A percentile compares a stretch with the other conserved stretches of the same genome.
phyloP scores from a whole-genome alignment of 2,888 invertebrate species.

The Troides oblongomaculatus region DNA sequence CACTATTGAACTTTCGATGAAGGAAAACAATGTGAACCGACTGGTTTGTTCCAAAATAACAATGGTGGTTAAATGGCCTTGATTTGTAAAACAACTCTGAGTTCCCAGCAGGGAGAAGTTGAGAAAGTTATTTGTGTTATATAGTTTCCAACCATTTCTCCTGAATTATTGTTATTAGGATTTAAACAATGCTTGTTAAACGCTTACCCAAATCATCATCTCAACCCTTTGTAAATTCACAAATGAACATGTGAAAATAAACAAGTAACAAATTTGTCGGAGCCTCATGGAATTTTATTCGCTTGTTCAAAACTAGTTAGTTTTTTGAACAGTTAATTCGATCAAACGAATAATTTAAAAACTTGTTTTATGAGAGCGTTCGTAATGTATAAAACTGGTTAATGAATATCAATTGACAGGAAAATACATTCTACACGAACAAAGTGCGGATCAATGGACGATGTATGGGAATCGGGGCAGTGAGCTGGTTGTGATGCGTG shows the following conservation, averaged over 20 bases:
- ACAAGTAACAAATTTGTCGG: background rate
- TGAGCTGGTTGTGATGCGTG: constrained; percentile 45
- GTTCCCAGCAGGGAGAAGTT: no score
- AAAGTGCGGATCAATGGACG: constrained; percentile 45
- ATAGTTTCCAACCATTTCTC: no score
- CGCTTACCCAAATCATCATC: background rate
- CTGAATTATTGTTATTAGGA: background rate
- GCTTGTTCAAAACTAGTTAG: background rate
- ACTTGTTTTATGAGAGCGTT: constrained; percentile 14
- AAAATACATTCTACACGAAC: constrained; percentile 37
- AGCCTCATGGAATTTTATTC: background rate
- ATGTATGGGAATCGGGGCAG: constrained; percentile 44
- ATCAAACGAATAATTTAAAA: constrained; percentile 2
- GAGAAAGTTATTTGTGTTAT: no score
- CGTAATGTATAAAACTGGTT: constrained; percentile 7
- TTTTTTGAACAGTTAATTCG: background rate
- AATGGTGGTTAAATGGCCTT: no score
- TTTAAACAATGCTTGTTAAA: background rate
- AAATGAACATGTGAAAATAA: background rate
- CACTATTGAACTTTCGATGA: no score
- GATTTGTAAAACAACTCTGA: no score
- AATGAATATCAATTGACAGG: constrained; percentile 34
- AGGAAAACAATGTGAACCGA: no score
- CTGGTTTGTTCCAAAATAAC: no score
- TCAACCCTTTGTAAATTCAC: background rate